Conservation (phyloP, 1,140 invertebrate species). For the Mercenaria mercenaria region DNA sequence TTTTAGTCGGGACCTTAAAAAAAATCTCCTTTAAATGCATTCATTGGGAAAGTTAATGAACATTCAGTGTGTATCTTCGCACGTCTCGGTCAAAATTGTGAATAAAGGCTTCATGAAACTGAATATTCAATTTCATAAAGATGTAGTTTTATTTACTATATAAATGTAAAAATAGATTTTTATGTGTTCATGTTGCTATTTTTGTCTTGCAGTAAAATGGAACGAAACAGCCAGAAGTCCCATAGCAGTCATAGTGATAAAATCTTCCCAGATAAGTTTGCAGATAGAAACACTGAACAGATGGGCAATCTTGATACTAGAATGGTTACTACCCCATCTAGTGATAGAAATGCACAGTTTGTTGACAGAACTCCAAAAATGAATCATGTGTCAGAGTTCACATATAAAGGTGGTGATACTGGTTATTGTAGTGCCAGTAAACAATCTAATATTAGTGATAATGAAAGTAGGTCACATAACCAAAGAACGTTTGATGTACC, state of each 20-base stretch:
- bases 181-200: too few relatives aligned
- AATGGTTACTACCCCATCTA: constrained; percentile 1
- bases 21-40: too few relatives aligned
- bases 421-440: constrained; percentile 62
- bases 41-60: too few relatives aligned
- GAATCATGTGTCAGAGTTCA: constrained; percentile 36
- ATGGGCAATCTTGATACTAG: background rate
- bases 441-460: constrained; percentile 55
- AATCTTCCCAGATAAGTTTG: constrained; percentile 60
- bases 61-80: too few relatives aligned
- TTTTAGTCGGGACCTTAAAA: too few relatives aligned
- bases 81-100: too few relatives aligned
- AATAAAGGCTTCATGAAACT: too few relatives aligned
- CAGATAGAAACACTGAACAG: background rate
- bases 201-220: too few relatives aligned
- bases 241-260: constrained; percentile 16
- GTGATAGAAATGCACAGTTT: constrained; percentile 39
- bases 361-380: constrained; percentile 53
- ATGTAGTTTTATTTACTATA: too few relatives aligned
- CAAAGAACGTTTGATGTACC: constrained; percentile 53
- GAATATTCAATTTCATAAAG: too few relatives aligned
- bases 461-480: constrained; percentile 36
- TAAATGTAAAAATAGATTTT: too few relatives aligned
- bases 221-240: too few relatives aligned
- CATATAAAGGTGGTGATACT: constrained; percentile 52